A percentile compares a stretch with the other conserved stretches of the same genome.
Evolutionary conservation across 2,888 invertebrate species (phyloP).

Genomic region (Lasius platythorax): DNA sequence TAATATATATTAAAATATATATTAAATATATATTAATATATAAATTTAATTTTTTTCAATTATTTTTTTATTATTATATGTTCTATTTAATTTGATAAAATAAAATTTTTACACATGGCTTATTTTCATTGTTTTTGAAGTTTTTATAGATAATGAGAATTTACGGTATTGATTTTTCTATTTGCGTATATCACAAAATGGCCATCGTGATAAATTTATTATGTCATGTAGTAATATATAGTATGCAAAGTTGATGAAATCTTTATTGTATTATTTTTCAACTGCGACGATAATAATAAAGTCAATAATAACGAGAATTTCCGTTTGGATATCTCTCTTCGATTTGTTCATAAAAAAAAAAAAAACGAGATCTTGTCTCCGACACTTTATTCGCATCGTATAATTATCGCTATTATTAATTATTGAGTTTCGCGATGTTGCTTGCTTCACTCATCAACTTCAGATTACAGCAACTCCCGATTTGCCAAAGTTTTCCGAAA

Average conservation of each 20-base stretch:
- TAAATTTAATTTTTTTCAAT: not conserved
- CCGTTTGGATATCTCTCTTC: not conserved
- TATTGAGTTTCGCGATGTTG: conserved; percentile 11
- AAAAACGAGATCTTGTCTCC: not conserved
- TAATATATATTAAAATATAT: not conserved
- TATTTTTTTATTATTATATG: not conserved
- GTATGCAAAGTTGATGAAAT: not conserved
- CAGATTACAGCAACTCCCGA: not conserved
- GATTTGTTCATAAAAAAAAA: not conserved
- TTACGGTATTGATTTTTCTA: not conserved
- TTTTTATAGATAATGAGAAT: not conserved
- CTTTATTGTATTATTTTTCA: not conserved
- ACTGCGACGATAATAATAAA: not conserved
- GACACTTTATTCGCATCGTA: not conserved
- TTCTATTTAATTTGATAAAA: not conserved
- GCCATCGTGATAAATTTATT: not conserved
- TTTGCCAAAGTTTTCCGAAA: conserved; percentile 51
- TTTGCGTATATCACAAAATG: not conserved
- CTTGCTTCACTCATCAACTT: conserved; percentile 32
- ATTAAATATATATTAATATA: not conserved
- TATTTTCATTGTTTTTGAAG: not conserved
- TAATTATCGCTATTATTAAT: conserved; percentile 35
- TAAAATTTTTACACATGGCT: not conserved
- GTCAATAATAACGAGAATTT: not conserved
- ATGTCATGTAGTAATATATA: not conserved